Evolutionary conservation across 2,113 vertebrate species (phyloP), one percentile per base, ranked within the genome.

Genomic region (Lichenostomus cassidix): DNA sequence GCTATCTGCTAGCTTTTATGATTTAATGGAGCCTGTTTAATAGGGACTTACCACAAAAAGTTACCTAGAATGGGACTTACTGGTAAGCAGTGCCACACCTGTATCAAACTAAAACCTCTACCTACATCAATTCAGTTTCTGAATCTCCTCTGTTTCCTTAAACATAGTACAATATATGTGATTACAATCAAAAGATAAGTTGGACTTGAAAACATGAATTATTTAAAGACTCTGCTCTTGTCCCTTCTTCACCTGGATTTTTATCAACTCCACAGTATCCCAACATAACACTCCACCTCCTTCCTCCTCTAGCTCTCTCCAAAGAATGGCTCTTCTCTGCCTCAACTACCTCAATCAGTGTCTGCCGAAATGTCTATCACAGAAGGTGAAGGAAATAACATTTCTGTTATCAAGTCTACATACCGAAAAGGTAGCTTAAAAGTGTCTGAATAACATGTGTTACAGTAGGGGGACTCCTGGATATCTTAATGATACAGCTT

Each of bases 341-440:
- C 19, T 52, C 62, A 79, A 22, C 8, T 41, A n/a, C 27, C 14
- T 56, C 55, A 11, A 16, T 28, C 28, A 44, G 11, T 28, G 28
- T 55, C 68, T 87, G 39, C 35, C 22, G 73, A 37, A 71, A 63
- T 12, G 37, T 14, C n/a, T 39, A 16, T 31, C 12, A 55, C 3
- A 3, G 39, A 71, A 87, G 22, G 11, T 0, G 0, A 73, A 8
- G 4, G 16, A 55, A 84, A 13, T 21, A 74, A 65, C 4, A 20
- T 55, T 73, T 73, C 55, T 59, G 10, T 50, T 68, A 35, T 9
- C 2, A 82, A 68, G 33, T 47, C 42, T 42, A 70, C 16, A 83
- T 28, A 67, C 3, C 2, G 1, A 58, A 83, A 58, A 62, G 5
- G 23, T 21, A 62, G 17, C 2, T 47, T 79, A 33, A n/a, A 75